Evolutionary conservation across 2,113 vertebrate genomes (phyloP).

Genomic region (Planiliza haematocheilus): DNA sequence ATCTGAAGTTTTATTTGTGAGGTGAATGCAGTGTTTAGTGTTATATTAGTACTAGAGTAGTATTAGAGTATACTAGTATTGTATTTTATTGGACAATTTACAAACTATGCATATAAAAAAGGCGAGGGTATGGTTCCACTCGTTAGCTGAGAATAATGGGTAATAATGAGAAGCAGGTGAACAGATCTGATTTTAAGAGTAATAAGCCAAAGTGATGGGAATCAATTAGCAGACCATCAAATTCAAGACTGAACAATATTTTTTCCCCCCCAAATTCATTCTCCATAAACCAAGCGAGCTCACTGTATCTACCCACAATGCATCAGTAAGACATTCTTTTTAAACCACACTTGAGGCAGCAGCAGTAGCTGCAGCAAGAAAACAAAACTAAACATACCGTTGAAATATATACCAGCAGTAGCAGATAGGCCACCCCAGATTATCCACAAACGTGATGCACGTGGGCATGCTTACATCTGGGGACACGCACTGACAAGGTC

Average conservation of each 20-base stretch:
- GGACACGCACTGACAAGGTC: conserved; percentile 47
- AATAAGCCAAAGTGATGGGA: neutral
- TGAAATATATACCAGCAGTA: conserved; percentile 53
- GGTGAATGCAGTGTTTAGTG: no score
- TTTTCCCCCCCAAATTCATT: conserved; percentile 6
- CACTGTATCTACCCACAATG: conserved; percentile 37
- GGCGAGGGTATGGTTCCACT: no score
- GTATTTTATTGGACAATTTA: neutral
- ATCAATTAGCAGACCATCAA: no score
- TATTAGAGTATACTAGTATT: neutral
- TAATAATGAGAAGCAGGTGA: neutral
- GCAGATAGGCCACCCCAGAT: conserved; percentile 56
- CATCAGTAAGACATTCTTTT: conserved; percentile 38
- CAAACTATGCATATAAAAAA: no score
- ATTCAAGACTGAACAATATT: no score
- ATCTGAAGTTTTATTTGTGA: no score
- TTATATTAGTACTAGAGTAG: no score
- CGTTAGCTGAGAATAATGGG: no score
- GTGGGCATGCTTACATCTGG: conserved; percentile 27
- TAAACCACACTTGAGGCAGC: conserved; percentile 27
- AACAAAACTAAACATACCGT: conserved; percentile 64
- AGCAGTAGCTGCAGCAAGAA: conserved; percentile 48
- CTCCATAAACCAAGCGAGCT: conserved; percentile 1
- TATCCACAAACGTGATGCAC: conserved; percentile 65
- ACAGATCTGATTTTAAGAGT: neutral